A percentile compares a stretch with the other conserved stretches of the same genome.
Conservation (phyloP, 1,140 invertebrate species). For the Branchinecta lindahli region DNA sequence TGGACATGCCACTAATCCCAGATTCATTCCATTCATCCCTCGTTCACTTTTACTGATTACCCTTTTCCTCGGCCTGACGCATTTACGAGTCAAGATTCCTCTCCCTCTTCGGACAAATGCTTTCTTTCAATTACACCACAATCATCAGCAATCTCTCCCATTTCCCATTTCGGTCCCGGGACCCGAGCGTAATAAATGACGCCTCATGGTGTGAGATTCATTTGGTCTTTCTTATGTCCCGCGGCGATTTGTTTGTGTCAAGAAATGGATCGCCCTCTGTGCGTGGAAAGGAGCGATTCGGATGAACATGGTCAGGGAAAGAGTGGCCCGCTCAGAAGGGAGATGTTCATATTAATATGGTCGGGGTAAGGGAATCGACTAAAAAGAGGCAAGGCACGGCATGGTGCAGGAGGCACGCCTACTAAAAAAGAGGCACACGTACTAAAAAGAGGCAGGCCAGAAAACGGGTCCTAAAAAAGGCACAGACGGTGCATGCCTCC, state of each 20-base stretch:
- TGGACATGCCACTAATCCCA: not conserved
- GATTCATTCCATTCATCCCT: not conserved
- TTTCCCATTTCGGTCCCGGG: not conserved
- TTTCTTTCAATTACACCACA: slow-evolving; percentile 3
- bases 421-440: too few species aligned
- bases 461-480: too few species aligned
- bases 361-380: too few species aligned
- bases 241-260: not conserved
- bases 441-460: too few species aligned
- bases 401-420: too few species aligned
- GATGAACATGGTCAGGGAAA: too few species aligned
- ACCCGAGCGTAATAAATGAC: not conserved
- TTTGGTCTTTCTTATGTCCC: slow-evolving; percentile 6
- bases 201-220: slow-evolving; percentile 6
- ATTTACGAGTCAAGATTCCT: slow-evolving; percentile 5
- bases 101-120: not conserved
- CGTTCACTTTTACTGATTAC: not conserved
- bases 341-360: too few species aligned
- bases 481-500: too few species aligned
- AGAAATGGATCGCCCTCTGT: not conserved
- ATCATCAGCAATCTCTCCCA: slow-evolving; percentile 3
- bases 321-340: too few species aligned
- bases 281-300: too few species aligned
- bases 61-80: not conserved
- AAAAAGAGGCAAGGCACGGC: too few species aligned